Evolutionary conservation across 2,888 invertebrate genomes (phyloP).

Genomic region (Chaetoderma sp.): DNA sequence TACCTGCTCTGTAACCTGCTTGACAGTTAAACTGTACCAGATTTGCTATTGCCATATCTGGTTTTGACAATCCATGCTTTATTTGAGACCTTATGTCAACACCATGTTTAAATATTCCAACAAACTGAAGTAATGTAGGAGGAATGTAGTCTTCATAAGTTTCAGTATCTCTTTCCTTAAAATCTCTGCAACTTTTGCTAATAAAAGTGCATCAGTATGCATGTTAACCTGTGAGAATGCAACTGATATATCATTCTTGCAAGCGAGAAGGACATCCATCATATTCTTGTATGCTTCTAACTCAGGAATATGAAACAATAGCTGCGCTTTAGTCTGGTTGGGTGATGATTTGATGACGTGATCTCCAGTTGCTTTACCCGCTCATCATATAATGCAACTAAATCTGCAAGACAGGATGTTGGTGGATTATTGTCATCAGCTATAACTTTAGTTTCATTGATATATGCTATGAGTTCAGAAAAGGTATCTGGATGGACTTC

Average conservation of each 20-base stretch:
- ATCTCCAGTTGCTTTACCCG: not conserved
- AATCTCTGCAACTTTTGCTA: constrained; percentile 15
- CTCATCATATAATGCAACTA: not conserved
- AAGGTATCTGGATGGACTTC: not conserved
- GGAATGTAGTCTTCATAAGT: not conserved
- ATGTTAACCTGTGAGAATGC: constrained; percentile 8
- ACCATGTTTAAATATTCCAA: not conserved
- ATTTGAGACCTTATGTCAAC: no score
- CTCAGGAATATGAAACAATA: constrained; percentile 1
- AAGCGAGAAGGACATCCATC: constrained; percentile 6
- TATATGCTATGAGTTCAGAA: not conserved
- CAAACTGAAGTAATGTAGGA: constrained; percentile 3
- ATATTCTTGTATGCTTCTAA: constrained; percentile 11
- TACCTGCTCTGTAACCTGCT: no score
- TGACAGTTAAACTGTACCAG: no score
- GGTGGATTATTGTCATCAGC: not conserved
- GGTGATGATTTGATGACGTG: not conserved
- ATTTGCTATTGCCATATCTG: no score
- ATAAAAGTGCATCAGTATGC: constrained; percentile 9
- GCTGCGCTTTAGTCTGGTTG: not conserved
- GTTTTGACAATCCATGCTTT: no score
- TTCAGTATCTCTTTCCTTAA: no score
- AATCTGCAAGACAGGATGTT: constrained; percentile 4
- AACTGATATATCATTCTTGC: not conserved
- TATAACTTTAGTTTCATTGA: not conserved